phyloP scores from a whole-genome alignment of 2,888 invertebrate genomes.

The Troilus luridus region DNA sequence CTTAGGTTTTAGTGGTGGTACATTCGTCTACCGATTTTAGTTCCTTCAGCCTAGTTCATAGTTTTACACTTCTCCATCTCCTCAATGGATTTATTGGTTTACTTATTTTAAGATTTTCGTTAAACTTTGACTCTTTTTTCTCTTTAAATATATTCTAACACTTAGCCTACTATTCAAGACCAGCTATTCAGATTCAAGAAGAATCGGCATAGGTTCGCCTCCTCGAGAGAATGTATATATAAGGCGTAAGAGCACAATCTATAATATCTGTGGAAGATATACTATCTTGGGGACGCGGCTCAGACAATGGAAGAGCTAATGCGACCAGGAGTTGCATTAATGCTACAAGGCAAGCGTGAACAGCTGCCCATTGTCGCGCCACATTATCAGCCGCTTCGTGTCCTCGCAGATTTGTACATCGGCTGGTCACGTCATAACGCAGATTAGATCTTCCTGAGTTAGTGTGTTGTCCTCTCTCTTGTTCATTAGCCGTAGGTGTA shows the following conservation, averaged over 20 bases:
- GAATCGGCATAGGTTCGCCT: neutral
- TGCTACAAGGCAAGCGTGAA: constrained; percentile 58
- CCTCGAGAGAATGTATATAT: neutral
- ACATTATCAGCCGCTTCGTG: constrained; percentile 37
- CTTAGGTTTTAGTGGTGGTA: too few relatives aligned
- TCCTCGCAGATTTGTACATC: constrained; percentile 52
- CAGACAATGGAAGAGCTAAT: constrained; percentile 53
- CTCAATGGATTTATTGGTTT: too few relatives aligned
- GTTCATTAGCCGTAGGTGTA: constrained; percentile 24
- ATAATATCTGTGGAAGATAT: neutral
- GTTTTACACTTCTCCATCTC: too few relatives aligned
- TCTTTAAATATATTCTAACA: neutral
- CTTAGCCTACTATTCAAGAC: neutral
- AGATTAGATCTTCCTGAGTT: constrained; percentile 49
- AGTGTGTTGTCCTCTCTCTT: constrained; percentile 22
- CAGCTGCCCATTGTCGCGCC: constrained; percentile 52
- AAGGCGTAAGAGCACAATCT: constrained; percentile 20
- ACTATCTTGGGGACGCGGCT: neutral
- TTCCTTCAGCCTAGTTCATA: too few relatives aligned
- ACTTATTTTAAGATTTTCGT: too few relatives aligned
- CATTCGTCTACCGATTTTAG: too few relatives aligned
- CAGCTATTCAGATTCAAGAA: neutral
- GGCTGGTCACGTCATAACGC: constrained; percentile 20
- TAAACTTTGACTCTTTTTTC: neutral
- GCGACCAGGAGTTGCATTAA: constrained; percentile 55